Evolutionary conservation across 2,888 invertebrate species (phyloP).

Genomic region (Cecidostiba fungosa): DNA sequence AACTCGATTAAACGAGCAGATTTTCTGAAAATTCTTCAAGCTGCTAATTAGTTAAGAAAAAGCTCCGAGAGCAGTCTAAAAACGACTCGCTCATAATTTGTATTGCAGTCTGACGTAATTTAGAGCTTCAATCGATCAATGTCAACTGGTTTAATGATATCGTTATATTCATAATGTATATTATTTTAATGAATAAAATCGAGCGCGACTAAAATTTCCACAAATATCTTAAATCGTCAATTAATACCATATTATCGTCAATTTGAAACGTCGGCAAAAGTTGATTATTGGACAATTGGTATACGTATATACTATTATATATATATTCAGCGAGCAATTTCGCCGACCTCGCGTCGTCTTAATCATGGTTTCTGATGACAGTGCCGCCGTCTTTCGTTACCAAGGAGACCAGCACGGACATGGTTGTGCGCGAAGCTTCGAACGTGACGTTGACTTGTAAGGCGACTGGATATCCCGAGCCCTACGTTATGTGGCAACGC

Average conservation of each 20-base stretch:
- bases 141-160: neutral
- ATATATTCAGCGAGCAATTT: neutral
- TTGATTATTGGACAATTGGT: constrained; percentile 1
- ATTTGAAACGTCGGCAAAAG: neutral
- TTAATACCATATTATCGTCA: neutral
- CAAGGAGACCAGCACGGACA: constrained; percentile 94
- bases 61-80: neutral
- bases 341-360: constrained; percentile 36
- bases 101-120: neutral
- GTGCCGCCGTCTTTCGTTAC: constrained; percentile 95
- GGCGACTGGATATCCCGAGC: constrained; percentile 93
- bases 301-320: no score
- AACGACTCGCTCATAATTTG: neutral
- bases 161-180: neutral
- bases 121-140: neutral
- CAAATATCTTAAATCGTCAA: neutral
- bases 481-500: constrained; percentile 95
- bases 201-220: neutral
- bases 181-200: neutral
- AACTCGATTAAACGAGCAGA: neutral
- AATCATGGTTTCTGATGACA: constrained; percentile 77
- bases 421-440: constrained; percentile 94
- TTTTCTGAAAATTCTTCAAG: neutral
- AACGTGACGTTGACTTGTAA: constrained; percentile 94
- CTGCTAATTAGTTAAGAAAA: neutral